phyloP scores from a whole-genome alignment of 2,888 invertebrate species.

The Agriopis leucophaearia region DNA sequence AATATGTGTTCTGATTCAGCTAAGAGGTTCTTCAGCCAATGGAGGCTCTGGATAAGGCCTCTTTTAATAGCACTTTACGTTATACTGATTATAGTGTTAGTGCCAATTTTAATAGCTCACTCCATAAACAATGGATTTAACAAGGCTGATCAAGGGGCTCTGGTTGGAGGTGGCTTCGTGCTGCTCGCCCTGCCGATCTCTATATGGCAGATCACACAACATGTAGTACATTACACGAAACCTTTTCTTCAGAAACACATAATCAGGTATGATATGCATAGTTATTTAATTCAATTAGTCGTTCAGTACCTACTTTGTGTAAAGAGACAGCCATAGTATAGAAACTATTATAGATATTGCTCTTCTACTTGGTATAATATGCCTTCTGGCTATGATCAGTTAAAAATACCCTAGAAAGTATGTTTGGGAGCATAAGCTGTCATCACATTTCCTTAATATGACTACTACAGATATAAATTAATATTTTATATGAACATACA shows the following conservation, averaged over 20 bases:
- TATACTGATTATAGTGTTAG: constrained; percentile 92
- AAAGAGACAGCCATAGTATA: background rate
- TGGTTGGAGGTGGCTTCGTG: constrained; percentile 97
- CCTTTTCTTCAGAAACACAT: constrained; percentile 97
- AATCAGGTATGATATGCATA: constrained; percentile 88
- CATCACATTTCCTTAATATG: background rate
- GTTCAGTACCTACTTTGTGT: background rate
- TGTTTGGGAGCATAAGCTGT: background rate
- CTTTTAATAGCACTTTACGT: constrained; percentile 93
- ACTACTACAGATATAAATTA: background rate
- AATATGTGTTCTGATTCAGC: constrained; percentile 76
- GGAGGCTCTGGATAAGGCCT: constrained; percentile 97
- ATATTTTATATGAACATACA: background rate
- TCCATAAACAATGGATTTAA: constrained; percentile 92
- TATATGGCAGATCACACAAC: constrained; percentile 97
- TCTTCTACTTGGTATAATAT: too few relatives aligned
- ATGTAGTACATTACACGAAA: constrained; percentile 96
- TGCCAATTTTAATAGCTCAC: constrained; percentile 93
- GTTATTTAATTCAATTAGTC: constrained; percentile 4
- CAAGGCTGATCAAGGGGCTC: constrained; percentile 92
- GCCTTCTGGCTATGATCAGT: background rate
- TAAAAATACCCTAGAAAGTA: background rate
- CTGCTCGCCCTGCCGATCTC: constrained; percentile 96
- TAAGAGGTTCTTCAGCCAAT: constrained; percentile 81
- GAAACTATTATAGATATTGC: too few relatives aligned